Evolutionary conservation across 2,888 invertebrate species (phyloP).

Genomic region (Conus canariensis): DNA sequence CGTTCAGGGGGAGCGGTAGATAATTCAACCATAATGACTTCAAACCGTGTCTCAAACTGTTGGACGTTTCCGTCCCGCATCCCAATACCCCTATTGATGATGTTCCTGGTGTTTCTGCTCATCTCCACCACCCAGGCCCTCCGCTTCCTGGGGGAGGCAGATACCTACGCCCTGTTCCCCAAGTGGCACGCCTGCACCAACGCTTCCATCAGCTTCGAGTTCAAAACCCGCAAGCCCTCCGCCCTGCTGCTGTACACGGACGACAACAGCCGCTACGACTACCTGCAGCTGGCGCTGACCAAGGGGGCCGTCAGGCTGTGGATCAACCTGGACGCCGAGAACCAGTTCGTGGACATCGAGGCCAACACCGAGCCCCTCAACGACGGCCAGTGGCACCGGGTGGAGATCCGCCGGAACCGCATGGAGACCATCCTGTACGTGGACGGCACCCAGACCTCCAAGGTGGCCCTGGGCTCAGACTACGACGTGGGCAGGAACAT

Average conservation of each 20-base stretch:
- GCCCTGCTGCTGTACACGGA: constrained; percentile 88
- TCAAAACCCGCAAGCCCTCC: constrained; percentile 58
- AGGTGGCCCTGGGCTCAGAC: constrained; percentile 71
- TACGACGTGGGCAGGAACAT: constrained; percentile 67
- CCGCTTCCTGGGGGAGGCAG: constrained; percentile 58
- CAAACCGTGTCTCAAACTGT: not conserved
- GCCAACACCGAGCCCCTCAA: constrained; percentile 68
- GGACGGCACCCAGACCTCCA: constrained; percentile 64
- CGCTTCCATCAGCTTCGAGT: constrained; percentile 74
- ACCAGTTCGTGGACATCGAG: constrained; percentile 65
- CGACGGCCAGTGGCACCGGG: constrained; percentile 71
- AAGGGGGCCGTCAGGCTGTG: constrained; percentile 85
- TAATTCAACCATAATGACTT: not conserved
- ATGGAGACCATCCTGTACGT: constrained; percentile 73
- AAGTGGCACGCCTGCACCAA: constrained; percentile 76
- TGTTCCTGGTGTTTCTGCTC: constrained; percentile 21
- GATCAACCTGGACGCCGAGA: constrained; percentile 72
- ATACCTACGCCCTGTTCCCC: constrained; percentile 72
- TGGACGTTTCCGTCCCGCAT: constrained; percentile 18
- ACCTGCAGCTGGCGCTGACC: constrained; percentile 57
- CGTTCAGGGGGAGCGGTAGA: no score
- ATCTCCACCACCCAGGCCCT: constrained; percentile 49
- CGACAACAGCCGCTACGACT: constrained; percentile 94
- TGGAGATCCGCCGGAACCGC: constrained; percentile 78
- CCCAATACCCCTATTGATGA: not conserved